Evolutionary conservation across 2,113 vertebrate species (phyloP).

Genomic region (Pangasianodon hypophthalmus): DNA sequence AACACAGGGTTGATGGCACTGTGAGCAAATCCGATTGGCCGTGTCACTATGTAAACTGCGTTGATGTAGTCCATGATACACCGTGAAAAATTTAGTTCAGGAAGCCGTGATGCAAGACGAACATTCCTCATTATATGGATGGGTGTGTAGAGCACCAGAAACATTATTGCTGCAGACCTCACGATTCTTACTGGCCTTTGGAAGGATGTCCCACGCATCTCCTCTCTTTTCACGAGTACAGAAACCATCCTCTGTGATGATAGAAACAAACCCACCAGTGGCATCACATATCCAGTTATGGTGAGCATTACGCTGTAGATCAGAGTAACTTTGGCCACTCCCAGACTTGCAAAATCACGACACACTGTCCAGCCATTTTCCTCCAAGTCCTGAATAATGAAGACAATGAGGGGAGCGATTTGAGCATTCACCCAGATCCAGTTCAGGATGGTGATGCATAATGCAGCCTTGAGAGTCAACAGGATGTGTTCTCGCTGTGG

Average conservation of each 20-base stretch:
- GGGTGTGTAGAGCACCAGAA: conserved; percentile 83
- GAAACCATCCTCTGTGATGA: conserved; percentile 77
- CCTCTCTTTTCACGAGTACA: conserved; percentile 72
- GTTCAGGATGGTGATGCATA: conserved; percentile 66
- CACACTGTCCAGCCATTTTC: conserved; percentile 62
- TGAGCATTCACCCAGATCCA: conserved; percentile 81
- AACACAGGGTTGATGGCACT: conserved; percentile 87
- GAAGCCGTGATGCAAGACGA: conserved; percentile 68
- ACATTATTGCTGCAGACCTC: conserved; percentile 69
- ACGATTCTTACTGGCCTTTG: conserved; percentile 76
- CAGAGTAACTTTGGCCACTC: fast-evolving
- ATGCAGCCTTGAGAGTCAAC: conserved; percentile 68
- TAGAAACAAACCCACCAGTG: conserved; percentile 77
- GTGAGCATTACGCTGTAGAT: conserved; percentile 84
- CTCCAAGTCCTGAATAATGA: conserved; percentile 61
- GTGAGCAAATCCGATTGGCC: conserved; percentile 85
- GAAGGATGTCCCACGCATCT: conserved; percentile 59
- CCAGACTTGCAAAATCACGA: conserved; percentile 79
- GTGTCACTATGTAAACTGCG: conserved; percentile 68
- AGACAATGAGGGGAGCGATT: conserved; percentile 75
- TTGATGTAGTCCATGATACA: conserved; percentile 61
- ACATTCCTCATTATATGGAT: conserved; percentile 89
- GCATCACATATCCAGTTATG: conserved; percentile 79
- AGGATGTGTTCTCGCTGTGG: conserved; percentile 73
- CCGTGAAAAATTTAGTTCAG: fast-evolving